Evolutionary conservation across 2,888 invertebrate genomes (phyloP), one percentile per base, ranked within the genome.

Genomic region (Pachydiplax longipennis): DNA sequence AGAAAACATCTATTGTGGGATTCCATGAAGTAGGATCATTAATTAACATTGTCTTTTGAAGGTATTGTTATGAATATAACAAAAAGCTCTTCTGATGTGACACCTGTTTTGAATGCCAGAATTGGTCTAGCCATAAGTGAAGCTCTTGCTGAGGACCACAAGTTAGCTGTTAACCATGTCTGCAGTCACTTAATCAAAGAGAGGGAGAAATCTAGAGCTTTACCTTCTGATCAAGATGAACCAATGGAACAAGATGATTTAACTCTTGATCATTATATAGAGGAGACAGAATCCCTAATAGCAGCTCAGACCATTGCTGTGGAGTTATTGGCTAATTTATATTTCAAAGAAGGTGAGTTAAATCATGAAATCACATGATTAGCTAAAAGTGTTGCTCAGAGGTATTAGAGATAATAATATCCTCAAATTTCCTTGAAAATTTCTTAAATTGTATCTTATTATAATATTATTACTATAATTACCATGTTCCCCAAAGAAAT

Each of bases 331-430:
- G 58, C 87, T 12, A 87, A 87, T 87, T 87, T 87, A 37, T 87
- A 87, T 40, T 87, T 58, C 37, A 87, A 87, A 58, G 87, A 87
- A 87, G 87, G 87, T 87, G n/a, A 13, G 61, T 61, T 22, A 2
- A 13, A 8, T 31, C n/a, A 61, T 5, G 25, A 73, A 25, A 25
- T 12, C 10, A 6, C 10, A 37, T 80, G 12, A 35, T 37, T 18
- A 13, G 0, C 80, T 37, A 12, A 80, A 37, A 31, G 13, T 8
- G 18, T 22, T 10, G 3, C n/a, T 73, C n/a, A 10, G 3, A n/a
- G 25, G 25, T 73, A n/a, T 0, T n/a, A 10, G 18, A 12, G 13
- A 25, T 12, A 73, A 73, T n/a, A 3, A n/a, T 4, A 73, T 3
- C 73, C 10, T 31, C 10, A 1, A 2, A n/a, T 2, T 31, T n/a